Conservation (phyloP, 37 sponge, comb jelly and placozoan genomes). For the Halichondria panicea region DNA sequence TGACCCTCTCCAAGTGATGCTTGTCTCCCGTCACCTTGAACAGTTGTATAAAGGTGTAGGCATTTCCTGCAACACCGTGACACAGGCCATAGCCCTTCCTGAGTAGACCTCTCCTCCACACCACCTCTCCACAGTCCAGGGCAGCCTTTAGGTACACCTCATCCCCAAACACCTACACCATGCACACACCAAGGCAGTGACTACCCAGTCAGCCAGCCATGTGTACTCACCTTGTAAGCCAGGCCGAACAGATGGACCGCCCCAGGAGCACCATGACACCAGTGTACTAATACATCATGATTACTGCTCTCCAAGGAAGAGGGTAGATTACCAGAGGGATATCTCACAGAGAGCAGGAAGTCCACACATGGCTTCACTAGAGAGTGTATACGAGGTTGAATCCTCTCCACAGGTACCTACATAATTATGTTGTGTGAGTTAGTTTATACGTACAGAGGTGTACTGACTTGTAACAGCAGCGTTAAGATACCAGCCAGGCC, state of each 20-base stretch:
- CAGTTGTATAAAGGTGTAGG: conserved; percentile 88
- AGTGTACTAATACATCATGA: conserved; percentile 82
- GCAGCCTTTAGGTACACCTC: conserved; percentile 63
- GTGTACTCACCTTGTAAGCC: conserved; percentile 64
- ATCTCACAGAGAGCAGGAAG: conserved; percentile 54
- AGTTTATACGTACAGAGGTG: background rate
- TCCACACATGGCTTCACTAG: conserved; percentile 52
- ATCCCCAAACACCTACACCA: conserved; percentile 62
- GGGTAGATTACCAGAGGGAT: conserved; percentile 74
- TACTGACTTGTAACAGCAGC: conserved; percentile 75
- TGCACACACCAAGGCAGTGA: background rate
- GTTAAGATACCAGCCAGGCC: conserved; percentile 88
- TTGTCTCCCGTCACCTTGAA: conserved; percentile 65
- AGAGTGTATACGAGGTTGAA: background rate
- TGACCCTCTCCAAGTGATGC: conserved; percentile 64
- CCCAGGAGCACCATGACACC: conserved; percentile 99
- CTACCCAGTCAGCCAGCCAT: background rate
- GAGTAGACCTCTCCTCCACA: conserved; percentile 89
- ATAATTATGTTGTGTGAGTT: too few species aligned
- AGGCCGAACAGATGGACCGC: conserved; percentile 64
- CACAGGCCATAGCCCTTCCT: conserved; percentile 91
- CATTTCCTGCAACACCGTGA: conserved; percentile 95
- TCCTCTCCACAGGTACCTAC: background rate
- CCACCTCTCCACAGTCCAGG: conserved; percentile 63
- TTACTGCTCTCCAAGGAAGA: conserved; percentile 69